Evolutionary conservation across 1,140 invertebrate species (phyloP), one percentile per base, ranked within the genome.

Genomic region (Rhagoletis pomonella): DNA sequence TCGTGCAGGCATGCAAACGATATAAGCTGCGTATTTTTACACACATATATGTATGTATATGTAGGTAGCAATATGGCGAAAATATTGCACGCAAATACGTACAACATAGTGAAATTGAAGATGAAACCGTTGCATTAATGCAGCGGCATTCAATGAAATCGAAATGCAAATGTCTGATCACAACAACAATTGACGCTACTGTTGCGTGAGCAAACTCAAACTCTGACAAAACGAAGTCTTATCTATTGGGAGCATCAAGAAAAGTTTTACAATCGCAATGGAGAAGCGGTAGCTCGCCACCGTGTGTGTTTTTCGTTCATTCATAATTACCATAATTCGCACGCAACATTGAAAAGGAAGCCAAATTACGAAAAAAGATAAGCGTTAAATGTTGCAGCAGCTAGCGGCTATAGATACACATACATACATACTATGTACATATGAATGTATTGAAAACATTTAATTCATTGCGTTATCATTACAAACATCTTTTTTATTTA

Each of bases 291-390:
- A 4, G 47, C 73, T 6, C 17, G 17, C 44, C 47, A 77, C 17
- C 47, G n/a, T n/a, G 12, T 14, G 73, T 19, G 73, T 77, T 50
- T 67, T 77, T 50, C 47, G 17, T 10, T 77, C 73, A 55, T 55
- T 77, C 50, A 77, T 77, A 77, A 77, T 55, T 55, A 77, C 47
- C 73, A 77, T 77, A 77, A 19, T 77, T 77, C 47, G 7, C 73
- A 77, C 73, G 17, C 73, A 77, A 7, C 17, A 19, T 47, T 9
- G 39, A 77, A 19, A 77, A 50, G 17, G n/a, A 9, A 77, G 47
- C 73, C n/a, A 47, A 55, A 19, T 55, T 77, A 19, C 44, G n/a
- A 44, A 29, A 50, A 77, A 39, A 55, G 1, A 77, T 77, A 77
- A 77, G 14, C 47, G 4, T 77, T 77, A 77, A 77, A 29, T 10